Evolutionary conservation across 2,113 vertebrate species (phyloP), one percentile per base, ranked within the genome.

Genomic region (Dendropsophus ebraccatus): DNA sequence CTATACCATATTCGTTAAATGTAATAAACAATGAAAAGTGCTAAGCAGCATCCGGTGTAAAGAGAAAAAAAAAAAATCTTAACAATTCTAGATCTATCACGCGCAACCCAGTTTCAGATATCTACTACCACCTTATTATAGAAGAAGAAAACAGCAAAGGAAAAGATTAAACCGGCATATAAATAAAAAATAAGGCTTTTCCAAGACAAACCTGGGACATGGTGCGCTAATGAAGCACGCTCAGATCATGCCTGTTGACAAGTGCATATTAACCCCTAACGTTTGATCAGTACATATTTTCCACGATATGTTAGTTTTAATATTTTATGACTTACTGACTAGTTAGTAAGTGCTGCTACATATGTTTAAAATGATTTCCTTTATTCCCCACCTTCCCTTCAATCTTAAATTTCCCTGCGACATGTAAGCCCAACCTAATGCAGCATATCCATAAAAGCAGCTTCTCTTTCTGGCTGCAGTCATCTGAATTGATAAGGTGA

Each of bases 401-500:
- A 60, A 23, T 60, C 56, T 1, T 54, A 4, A 21, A 0, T 56
- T 0, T 58, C 56, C 23, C n/a, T 58, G 56, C 2, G 7, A 2
- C 56, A 30, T 65, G 30, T 35, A 17, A 41, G 41, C 67, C 7
- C 35, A 70, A 41, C 17, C 32, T 65, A 65, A 65, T 16, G 4
- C 25, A 37, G 16, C 21, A 37, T 2, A 37, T 41, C 21, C 7
- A 49, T 49, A 13, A 16, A 13, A 49, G 23, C 52, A 32, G 49
- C 11, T 32, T 54, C n/a, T 67, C 13, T 8, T 49, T 81, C 37
- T 28, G 1, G 21, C 12, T 56, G 41, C 23, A 28, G 19, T 41
- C 72, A 37, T 73, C 19, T 73, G 62, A 28, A 50, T 49, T 73
- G 37, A 81, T 60, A 54, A 87, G 23, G 17, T 50, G 45, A 74